phyloP scores from a whole-genome alignment of 1,140 invertebrate genomes.

The Papilio polyxenes region DNA sequence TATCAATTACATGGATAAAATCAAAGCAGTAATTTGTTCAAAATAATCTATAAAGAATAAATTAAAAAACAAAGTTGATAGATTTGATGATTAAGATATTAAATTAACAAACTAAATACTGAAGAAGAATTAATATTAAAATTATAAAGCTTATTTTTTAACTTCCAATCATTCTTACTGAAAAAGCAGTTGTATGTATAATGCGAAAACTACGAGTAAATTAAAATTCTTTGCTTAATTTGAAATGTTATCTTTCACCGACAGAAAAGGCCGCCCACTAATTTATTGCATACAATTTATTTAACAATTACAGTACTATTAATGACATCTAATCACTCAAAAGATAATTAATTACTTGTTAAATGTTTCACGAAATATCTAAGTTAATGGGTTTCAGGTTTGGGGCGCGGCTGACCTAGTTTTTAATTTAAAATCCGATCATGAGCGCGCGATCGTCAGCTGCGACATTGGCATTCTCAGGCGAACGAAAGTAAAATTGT shows the following conservation, averaged over 20 bases:
- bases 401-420: constrained; percentile 47
- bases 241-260: not conserved
- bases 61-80: too few species aligned
- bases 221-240: not conserved
- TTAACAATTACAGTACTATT: not conserved
- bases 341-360: constrained; percentile 15
- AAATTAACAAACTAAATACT: too few species aligned
- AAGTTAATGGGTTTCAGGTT: constrained; percentile 17
- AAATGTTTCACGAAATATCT: constrained; percentile 15
- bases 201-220: too few species aligned
- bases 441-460: constrained; percentile 43
- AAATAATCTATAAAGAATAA: not conserved
- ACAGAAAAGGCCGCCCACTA: not conserved
- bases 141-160: too few species aligned
- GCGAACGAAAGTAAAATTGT: constrained; percentile 40
- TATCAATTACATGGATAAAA: constrained; percentile 1
- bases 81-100: too few species aligned
- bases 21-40: not conserved
- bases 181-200: too few species aligned
- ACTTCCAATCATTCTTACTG: too few species aligned
- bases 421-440: constrained; percentile 42
- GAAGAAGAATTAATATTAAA: too few species aligned
- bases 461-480: constrained; percentile 55
- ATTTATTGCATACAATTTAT: constrained; percentile 16
- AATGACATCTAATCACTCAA: constrained; percentile 5